Base-by-base conservation (phyloP, 2,113 vertebrate species). In the Elanus axillaris region DNA sequence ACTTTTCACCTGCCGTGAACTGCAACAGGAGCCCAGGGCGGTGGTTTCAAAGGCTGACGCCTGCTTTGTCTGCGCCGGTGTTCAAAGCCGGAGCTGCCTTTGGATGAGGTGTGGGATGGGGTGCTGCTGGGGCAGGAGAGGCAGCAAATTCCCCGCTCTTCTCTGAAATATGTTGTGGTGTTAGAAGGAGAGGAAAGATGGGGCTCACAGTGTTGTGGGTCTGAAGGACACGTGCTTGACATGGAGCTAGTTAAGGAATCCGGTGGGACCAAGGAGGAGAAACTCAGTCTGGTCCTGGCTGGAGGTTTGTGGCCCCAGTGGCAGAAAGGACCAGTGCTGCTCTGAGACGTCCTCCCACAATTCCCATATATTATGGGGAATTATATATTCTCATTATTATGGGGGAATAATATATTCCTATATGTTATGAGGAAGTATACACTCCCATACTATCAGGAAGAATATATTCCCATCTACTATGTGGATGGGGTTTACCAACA, bases 181-280 rank as follows among this genome's bases (percentile, higher is more conserved):
- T 3, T 38, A 4, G 7, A 13, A 45, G 32, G 18, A 84, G 53
- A 55, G 52, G 27, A 31, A 58, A 13, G 52, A 23, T 6, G 56
- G 59, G 17, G 36, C 42, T 74, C 23, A 25, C 22, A 19, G 38
- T 5, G 16, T 16, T 81, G 38, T 31, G 50, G 63, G 12, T 63
- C 32, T 52, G 48, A 10, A 27, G 73, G 60, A 32, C 5, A 0
- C 0, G 2, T 18, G n/a, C 22, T 60, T 17, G 16, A 43, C 0
- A 2, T 0, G 3, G 50, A 48, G 21, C 7, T 29, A 9, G 6
- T 38, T 20, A 2, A 11, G 5, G 43, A 47, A 10, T 4, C 6
- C 63, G 13, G 26, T 2, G 34, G 32, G 17, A 53, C 16, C 31
- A 47, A 16, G 43, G 13, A 76, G 16, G 6, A 38, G 15, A 10